Base-by-base conservation (phyloP, 2,797 vertebrate genomes). In the Tiaroga cobitis region DNA sequence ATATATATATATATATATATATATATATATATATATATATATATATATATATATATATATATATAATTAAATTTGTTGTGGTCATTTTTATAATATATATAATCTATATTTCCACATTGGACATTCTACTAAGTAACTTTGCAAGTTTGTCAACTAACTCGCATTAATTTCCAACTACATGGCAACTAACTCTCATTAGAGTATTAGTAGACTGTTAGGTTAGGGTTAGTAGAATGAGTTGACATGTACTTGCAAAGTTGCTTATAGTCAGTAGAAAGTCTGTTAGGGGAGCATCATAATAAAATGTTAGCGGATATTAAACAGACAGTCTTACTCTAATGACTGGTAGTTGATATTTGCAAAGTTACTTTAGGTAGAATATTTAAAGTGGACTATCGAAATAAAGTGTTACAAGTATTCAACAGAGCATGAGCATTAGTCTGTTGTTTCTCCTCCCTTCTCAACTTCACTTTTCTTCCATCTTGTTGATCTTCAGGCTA, bases 401-500 rank as follows among this genome's bases (percentile, higher is more conserved):
- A 63, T 63, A 16, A 63, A 63, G 61, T 32, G 61, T 32, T 18
- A 18, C 6, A 9, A n/a, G 54, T 56, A 10, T 24, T 65, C 26
- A 65, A 65, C 2, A 29, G 26, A 63, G 59, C 13, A 29, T 16
- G 61, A 29, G 26, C 2, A 8, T 76, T 37, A 24, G 51, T 43
- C 37, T 19, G 16, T 32, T 80, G 8, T 49, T 63, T 32, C 32
- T 34, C 4, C 43, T 73, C n/a, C 16, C 41, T 63, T 51, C 19
- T 82, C 49, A 81, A n/a, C 9, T 51, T 19, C 29, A 15, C 65
- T 54, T 81, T 69, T 75, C 15, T 83, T 65, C 21, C 19, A 51
- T 67, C 41, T 37, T 11, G 26, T 59, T 9, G 13, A 41, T 68
- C 67, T 82, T 80, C 87, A 98, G 97, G 95, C 97, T 43, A 97